These are phyloP conservation scores for Mola mola DNA, from an alignment of 2,113 vertebrate species.

Conservation along the genomic window DNA sequence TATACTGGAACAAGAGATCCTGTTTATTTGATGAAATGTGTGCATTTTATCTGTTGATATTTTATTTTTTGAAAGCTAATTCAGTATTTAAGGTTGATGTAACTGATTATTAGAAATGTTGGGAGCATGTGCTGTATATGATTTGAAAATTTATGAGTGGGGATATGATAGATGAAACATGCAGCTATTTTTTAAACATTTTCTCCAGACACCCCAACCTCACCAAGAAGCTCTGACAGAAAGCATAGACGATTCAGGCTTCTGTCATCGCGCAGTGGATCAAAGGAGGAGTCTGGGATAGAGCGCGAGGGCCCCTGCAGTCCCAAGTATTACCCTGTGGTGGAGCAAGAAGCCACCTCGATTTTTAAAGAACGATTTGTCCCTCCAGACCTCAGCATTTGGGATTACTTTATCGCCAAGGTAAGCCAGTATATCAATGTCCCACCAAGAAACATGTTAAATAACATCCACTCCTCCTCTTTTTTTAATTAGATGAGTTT, in stretches of 20 bases:
- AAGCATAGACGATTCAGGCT: conserved; percentile 81
- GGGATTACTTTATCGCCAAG: conserved; percentile 99
- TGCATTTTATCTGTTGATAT: not conserved
- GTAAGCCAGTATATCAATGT: conserved; percentile 71
- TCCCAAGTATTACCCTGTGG: conserved; percentile 62
- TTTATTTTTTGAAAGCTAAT: not conserved
- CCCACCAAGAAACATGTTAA: not conserved
- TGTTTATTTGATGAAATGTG: not conserved
- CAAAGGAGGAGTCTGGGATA: conserved; percentile 82
- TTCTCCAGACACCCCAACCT: conserved; percentile 60
- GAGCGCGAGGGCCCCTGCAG: conserved; percentile 82
- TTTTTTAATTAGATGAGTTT: too few species aligned
- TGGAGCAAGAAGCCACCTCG: conserved; percentile 80
- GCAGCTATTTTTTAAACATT: not conserved
- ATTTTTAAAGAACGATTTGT: conserved; percentile 89
- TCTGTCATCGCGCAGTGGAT: conserved; percentile 81
- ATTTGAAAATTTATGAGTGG: not conserved
- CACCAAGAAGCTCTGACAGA: conserved; percentile 81
- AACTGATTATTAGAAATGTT: too few species aligned
- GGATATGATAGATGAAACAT: too few species aligned
- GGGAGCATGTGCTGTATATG: not conserved
- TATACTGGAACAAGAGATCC: conserved; percentile 25
- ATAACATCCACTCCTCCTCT: too few species aligned
- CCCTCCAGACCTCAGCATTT: conserved; percentile 96
- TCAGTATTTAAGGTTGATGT: not conserved